Conservation (phyloP, 2,113 vertebrate genomes). For the Dicaeum eximium region DNA sequence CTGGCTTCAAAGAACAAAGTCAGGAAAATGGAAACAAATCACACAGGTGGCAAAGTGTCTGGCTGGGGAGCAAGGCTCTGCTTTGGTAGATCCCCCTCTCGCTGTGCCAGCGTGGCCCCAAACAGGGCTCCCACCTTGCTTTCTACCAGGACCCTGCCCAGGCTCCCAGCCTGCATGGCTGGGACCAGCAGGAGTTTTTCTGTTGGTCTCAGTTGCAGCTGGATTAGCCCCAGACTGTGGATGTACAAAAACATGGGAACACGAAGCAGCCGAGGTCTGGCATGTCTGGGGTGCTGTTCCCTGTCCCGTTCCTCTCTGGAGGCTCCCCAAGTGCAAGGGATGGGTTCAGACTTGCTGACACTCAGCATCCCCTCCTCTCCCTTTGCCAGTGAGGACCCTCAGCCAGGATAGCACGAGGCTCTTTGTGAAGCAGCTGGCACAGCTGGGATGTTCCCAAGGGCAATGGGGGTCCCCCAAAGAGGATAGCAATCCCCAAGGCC, state of each 20-base stretch:
- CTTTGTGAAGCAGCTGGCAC: not conserved
- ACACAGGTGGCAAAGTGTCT: not conserved
- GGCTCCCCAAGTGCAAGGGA: not conserved
- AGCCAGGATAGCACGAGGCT: fast-evolving
- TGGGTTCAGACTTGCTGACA: not conserved
- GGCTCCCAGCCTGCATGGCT: fast-evolving
- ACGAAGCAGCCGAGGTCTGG: fast-evolving
- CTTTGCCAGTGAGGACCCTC: not conserved
- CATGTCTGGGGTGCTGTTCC: not conserved
- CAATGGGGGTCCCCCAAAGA: not conserved
- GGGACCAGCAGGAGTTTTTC: not conserved
- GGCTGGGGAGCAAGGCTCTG: not conserved
- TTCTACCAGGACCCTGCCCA: not conserved
- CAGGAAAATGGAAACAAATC: not conserved
- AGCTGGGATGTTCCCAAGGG: not conserved
- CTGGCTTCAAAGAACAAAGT: not conserved
- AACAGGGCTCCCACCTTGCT: too few species aligned
- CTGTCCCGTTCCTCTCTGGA: fast-evolving
- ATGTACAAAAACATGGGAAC: not conserved
- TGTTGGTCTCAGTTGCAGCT: not conserved
- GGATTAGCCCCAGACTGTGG: not conserved
- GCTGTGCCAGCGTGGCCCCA: not conserved
- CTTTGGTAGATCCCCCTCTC: not conserved
- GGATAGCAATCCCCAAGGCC: not conserved
- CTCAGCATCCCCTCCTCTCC: not conserved